Percentiles rank a stretch among this genome's conserved stretches.
These are phyloP conservation scores for Clarias batrachus DNA, from an alignment of 2,113 vertebrate genomes.

Conservation along the genomic window DNA sequence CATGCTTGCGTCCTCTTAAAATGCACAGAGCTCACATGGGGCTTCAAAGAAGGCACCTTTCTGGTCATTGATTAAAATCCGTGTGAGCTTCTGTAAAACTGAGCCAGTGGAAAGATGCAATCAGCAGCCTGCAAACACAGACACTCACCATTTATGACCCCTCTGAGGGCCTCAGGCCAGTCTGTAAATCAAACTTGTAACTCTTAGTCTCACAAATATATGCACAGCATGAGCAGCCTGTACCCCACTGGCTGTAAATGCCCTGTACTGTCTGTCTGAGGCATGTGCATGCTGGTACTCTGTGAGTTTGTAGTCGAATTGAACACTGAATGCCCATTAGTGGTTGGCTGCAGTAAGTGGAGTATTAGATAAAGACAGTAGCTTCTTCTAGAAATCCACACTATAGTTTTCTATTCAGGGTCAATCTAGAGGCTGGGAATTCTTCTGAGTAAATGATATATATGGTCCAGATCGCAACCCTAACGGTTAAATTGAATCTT, in stretches of 20 bases:
- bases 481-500: neutral
- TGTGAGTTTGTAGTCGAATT: neutral
- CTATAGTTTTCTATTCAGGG: neutral
- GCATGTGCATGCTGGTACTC: neutral
- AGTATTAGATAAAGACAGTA: neutral
- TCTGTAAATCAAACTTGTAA: constrained; percentile 35
- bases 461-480: neutral
- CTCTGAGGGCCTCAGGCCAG: constrained; percentile 20
- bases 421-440: neutral
- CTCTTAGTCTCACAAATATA: constrained; percentile 19
- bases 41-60: constrained; percentile 33
- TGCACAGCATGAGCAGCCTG: constrained; percentile 15
- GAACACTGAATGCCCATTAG: neutral
- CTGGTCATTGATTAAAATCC: constrained; percentile 49
- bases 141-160: constrained; percentile 40
- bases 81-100: constrained; percentile 33
- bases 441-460: neutral
- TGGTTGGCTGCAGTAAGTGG: neutral
- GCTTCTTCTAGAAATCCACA: neutral
- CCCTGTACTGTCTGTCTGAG: constrained; percentile 11
- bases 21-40: constrained; percentile 11
- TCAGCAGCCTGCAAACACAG: constrained; percentile 31
- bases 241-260: constrained; percentile 30
- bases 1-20: neutral
- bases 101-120: constrained; percentile 36